Percentiles rank a stretch among this genome's conserved stretches.
Conservation (phyloP, 2,113 vertebrate species). For the Lepus americanus region DNA sequence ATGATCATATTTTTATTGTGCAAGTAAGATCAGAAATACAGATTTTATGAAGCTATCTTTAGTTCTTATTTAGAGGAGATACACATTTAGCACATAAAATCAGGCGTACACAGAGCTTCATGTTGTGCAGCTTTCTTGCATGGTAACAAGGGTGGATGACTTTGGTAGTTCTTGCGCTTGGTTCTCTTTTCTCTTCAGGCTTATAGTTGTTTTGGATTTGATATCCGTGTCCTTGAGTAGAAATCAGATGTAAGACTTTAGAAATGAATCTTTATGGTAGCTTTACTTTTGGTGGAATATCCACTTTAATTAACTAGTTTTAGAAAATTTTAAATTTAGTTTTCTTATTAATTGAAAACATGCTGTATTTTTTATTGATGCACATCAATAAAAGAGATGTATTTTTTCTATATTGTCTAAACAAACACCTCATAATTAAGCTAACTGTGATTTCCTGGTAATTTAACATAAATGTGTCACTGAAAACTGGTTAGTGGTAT, state of each 20-base stretch:
- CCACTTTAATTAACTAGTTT: neutral
- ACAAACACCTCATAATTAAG: neutral
- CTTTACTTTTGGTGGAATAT: conserved; percentile 69
- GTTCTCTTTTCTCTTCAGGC: conserved; percentile 63
- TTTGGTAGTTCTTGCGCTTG: conserved; percentile 69
- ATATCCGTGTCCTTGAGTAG: conserved; percentile 52
- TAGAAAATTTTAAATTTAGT: conserved; percentile 4
- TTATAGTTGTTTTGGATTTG: conserved; percentile 76
- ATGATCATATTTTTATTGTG: conserved; percentile 62
- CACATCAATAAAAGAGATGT: neutral
- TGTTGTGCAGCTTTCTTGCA: conserved; percentile 58
- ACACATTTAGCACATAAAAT: conserved; percentile 9
- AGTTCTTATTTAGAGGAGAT: neutral
- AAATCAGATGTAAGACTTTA: conserved; percentile 62
- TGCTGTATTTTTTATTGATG: conserved; percentile 26
- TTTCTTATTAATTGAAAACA: conserved; percentile 53
- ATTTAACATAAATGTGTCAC: conserved; percentile 13
- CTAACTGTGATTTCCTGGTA: conserved; percentile 57
- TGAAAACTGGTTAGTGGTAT: conserved; percentile 58
- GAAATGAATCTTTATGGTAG: conserved; percentile 30
- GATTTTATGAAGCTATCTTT: conserved; percentile 56
- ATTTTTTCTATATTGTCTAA: conserved; percentile 36
- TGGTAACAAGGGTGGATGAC: conserved; percentile 66
- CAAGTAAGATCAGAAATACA: neutral
- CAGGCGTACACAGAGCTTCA: conserved; percentile 41